Percentiles rank a stretch among this genome's conserved stretches.
Conservation (phyloP, 2,888 invertebrate genomes). For the Athalia rosae region DNA sequence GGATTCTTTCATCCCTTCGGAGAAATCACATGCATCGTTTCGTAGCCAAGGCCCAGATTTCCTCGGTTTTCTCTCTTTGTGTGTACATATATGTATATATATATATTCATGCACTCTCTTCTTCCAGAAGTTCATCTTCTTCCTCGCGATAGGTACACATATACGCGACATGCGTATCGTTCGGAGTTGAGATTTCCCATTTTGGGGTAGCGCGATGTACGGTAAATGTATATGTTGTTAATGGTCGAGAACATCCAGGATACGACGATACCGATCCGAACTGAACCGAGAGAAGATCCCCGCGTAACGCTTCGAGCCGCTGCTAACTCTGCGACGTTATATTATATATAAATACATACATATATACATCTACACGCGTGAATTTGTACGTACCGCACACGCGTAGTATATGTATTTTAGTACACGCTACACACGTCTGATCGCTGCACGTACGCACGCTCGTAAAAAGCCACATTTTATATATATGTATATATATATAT, state of each 20-base stretch:
- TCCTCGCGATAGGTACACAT: background rate
- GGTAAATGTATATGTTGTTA: constrained; percentile 46
- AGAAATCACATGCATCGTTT: constrained; percentile 66
- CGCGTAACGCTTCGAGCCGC: constrained; percentile 15
- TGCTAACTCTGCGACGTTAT: background rate
- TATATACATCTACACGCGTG: too few relatives aligned
- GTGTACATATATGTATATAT: too few relatives aligned
- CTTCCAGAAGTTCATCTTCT: background rate
- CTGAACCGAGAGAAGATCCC: background rate
- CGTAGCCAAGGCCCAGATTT: constrained; percentile 64
- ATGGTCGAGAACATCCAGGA: constrained; percentile 45
- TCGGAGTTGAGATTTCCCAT: constrained; percentile 38
- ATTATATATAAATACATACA: too few relatives aligned
- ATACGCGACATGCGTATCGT: background rate
- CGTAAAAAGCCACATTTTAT: constrained; percentile 18
- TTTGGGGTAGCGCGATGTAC: constrained; percentile 3
- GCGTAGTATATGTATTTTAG: too few relatives aligned
- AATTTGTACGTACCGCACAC: too few relatives aligned
- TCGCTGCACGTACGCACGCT: constrained; percentile 30
- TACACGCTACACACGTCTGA: constrained; percentile 23
- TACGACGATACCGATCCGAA: constrained; percentile 34
- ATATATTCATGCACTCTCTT: constrained; percentile 27
- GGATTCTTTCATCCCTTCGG: constrained; percentile 40
- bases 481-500: too few relatives aligned
- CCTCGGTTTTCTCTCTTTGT: constrained; percentile 47